Base-by-base conservation (phyloP, 2,113 vertebrate species). In the Clupea harengus region DNA sequence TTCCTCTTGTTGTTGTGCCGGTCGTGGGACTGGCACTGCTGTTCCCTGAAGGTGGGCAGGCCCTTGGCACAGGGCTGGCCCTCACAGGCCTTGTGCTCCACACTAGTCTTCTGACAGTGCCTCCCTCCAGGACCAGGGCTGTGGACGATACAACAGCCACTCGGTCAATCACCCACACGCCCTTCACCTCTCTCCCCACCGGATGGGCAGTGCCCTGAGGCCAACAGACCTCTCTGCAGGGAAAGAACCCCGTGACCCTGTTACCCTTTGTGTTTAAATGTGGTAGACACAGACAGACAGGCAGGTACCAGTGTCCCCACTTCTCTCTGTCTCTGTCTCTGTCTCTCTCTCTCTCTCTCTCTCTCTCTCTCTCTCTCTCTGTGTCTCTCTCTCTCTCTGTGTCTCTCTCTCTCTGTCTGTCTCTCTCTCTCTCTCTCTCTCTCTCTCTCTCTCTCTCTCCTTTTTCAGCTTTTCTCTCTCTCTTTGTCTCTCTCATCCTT, bases 31-130 rank as follows among this genome's bases (percentile, higher is more conserved):
- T 97, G 95, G 93, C 98, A 99, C 92, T 99, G 98, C 83, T 98
- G 97, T 91, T 99, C 98, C 82, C 98, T 95, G 94, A 99, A 99
- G 90, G 95, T 96, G 44, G 97, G 96, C 15, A 94, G 84, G 0
- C 97, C 98, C 85, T 97, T 98, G 45, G 96, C 95, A 91, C 98
- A 99, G 6, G 97, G 97, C 28, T 92, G 89, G 67, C 95, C 96
- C 89, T 99, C 97, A 32, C 98, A 99, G 44, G 95, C 97, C 0
- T 96, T 96, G 88, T 99, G 98, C 87, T 99, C 97, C 90, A 99
- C 98, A 0, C 94, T 99, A 92, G 95, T 90, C 17, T 95, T 96
- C 6, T 90, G 93, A 89, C 98, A 99, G 91, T 96, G 95, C 39
- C 92, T 94, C 2, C 98, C 98, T 0, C 98, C 97, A 0, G 97